These are phyloP conservation scores for Notospermus geniculatus DNA, from an alignment of 1,140 invertebrate genomes.

Conservation along the genomic window DNA sequence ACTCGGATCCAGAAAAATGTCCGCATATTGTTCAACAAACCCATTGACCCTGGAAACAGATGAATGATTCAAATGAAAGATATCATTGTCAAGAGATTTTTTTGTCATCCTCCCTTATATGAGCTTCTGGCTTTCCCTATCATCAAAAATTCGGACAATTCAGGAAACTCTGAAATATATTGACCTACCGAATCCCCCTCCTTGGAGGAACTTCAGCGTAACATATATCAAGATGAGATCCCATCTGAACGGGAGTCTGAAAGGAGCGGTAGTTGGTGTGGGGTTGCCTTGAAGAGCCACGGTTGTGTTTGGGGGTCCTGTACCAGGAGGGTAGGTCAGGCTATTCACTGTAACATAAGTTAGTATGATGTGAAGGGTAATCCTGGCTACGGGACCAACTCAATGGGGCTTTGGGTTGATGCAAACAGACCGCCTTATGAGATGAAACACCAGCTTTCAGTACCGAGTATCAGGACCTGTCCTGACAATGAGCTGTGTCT, in stretches of 20 bases:
- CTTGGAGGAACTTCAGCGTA: slow-evolving; percentile 87
- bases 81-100: too few species aligned
- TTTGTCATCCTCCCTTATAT: too few species aligned
- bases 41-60: slow-evolving; percentile 56
- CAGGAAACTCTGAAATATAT: slow-evolving; percentile 5
- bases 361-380: too few species aligned
- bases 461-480: too few species aligned
- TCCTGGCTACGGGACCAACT: too few species aligned
- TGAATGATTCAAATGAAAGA: too few species aligned
- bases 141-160: too few species aligned
- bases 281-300: slow-evolving; percentile 18
- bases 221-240: slow-evolving; percentile 86
- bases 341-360: slow-evolving; percentile 68
- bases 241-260: slow-evolving; percentile 70
- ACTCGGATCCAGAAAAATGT: slow-evolving; percentile 92
- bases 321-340: slow-evolving; percentile 56
- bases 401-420: too few species aligned
- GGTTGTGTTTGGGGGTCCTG: neutral
- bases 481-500: too few species aligned
- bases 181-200: slow-evolving; percentile 63
- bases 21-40: slow-evolving; percentile 85
- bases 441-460: too few species aligned
- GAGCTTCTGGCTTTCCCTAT: too few species aligned
- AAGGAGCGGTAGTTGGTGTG: slow-evolving; percentile 27
- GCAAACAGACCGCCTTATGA: too few species aligned